Percentiles rank a stretch among this genome's conserved stretches.
Conservation (phyloP, 1,140 invertebrate species). For the Monomorium pharaonis region DNA sequence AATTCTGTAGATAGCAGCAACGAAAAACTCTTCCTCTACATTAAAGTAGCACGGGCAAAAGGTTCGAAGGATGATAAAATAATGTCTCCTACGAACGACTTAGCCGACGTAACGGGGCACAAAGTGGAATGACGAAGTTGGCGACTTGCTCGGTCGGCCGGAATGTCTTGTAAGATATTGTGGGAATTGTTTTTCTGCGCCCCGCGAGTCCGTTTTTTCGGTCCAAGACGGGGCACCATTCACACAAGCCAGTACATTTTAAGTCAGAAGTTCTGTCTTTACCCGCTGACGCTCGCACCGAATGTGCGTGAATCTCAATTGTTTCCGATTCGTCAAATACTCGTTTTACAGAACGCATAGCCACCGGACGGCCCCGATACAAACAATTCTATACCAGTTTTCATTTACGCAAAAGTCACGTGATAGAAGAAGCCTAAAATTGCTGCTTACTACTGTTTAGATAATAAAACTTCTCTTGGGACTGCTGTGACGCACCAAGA, state of each 20-base stretch:
- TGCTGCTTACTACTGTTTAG: conserved; percentile 33
- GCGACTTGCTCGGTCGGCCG: conserved; percentile 68
- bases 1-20: conserved; percentile 60
- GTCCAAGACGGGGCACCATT: conserved; percentile 72
- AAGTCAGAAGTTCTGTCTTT: conserved; percentile 71
- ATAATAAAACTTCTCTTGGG: conserved; percentile 1
- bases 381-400: neutral
- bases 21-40: conserved; percentile 58
- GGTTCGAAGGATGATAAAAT: conserved; percentile 46
- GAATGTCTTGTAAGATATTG: conserved; percentile 80
- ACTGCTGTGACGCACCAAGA: neutral
- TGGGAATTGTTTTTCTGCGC: conserved; percentile 83
- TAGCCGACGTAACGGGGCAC: conserved; percentile 54
- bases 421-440: conserved; percentile 31
- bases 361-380: neutral
- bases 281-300: conserved; percentile 20
- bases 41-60: conserved; percentile 49
- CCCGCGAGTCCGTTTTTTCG: conserved; percentile 66
- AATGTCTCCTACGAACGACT: conserved; percentile 48
- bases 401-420: conserved; percentile 34
- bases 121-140: conserved; percentile 56
- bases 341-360: neutral
- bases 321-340: neutral
- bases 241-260: conserved; percentile 79
- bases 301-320: neutral